Conservation (phyloP, 2,113 vertebrate species). For the Cheirogaleus medius region DNA sequence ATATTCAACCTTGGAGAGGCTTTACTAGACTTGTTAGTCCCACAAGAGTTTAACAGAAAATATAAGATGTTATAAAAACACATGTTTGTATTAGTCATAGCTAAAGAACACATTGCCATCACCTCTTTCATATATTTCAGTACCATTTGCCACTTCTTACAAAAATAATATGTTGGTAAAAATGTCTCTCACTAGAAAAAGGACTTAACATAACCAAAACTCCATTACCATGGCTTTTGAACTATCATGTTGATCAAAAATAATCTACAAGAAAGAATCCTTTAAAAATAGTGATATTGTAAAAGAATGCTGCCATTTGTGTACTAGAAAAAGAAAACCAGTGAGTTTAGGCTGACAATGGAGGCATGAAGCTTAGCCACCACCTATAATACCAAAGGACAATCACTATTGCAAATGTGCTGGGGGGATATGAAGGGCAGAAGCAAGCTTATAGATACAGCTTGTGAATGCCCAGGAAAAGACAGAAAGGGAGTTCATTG, state of each 20-base stretch:
- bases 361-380: not conserved
- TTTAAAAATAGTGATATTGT: not conserved
- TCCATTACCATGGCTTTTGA: not conserved
- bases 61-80: not conserved
- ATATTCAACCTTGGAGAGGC: not conserved
- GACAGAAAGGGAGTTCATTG: not conserved
- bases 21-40: not conserved
- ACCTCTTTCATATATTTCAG: not conserved
- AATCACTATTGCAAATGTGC: rapidly evolving
- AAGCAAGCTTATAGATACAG: not conserved
- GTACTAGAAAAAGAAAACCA: not conserved
- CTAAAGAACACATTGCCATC: not conserved
- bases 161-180: not conserved
- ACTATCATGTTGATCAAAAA: not conserved
- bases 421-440: not conserved
- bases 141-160: not conserved
- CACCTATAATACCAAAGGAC: rapidly evolving
- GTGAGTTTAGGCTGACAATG: not conserved
- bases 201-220: not conserved
- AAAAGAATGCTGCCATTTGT: not conserved
- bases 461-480: not conserved
- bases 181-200: not conserved
- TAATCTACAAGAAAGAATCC: not conserved
- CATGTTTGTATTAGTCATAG: not conserved
- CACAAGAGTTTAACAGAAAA: not conserved